Evolutionary conservation across 2,797 vertebrate species (phyloP), one percentile per base, ranked within the genome.

Genomic region (Sebastes reedi): DNA sequence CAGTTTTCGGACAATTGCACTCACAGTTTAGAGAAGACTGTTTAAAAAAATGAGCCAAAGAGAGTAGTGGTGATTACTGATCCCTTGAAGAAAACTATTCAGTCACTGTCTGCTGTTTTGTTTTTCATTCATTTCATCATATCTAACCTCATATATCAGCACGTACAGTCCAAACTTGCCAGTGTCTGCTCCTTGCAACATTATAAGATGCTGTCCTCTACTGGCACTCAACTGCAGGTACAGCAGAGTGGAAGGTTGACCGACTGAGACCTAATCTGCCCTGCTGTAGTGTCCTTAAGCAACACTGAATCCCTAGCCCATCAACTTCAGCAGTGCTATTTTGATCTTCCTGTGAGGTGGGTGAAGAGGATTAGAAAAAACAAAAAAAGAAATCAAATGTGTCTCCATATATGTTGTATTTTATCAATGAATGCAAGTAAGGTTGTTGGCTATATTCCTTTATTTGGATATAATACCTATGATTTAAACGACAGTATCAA

Each of bases 121-220:
- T 18, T 42, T 60, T 60, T 7, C 32, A n/a, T 8, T 59, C 6
- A 29, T 20, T 24, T 5, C 3, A 16, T 4, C 25, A 1, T 30
- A 46, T 67, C 13, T 62, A 2, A 58, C 22, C 50, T 55, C 9
- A 8, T 6, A 55, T 13, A 34, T 32, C 54, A 67, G 62, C 2
- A 52, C 11, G 2, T 4, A 39, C 18, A 52, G 11, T 24, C 20
- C 27, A 66, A 56, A n/a, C 25, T 30, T 58, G 6, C 16, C 18
- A 22, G 3, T 14, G n/a, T 25, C 36, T 25, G 39, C 36, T 67
- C 7, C 42, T 27, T 36, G 30, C 9, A 72, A 60, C 14, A 58
- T 74, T 60, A 75, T 32, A 61, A 27, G 68, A 24, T 83, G 85
- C 85, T 65, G 88, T 52, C 88, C 89, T 92, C 92, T 90, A 82